Conservation (phyloP, 2,888 invertebrate genomes). For the Phalera bucephala region DNA sequence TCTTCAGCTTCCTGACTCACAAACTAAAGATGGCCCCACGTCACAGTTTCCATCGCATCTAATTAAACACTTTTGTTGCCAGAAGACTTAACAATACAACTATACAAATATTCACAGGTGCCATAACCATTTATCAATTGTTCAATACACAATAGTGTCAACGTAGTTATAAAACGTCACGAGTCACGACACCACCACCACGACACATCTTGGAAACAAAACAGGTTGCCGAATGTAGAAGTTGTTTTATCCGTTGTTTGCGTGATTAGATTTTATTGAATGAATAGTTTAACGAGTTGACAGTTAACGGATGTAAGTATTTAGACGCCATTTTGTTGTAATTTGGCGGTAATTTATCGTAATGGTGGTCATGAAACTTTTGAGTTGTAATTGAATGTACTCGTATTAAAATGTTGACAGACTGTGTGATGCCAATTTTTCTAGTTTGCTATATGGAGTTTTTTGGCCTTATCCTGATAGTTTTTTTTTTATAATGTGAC, state of each 20-base stretch:
- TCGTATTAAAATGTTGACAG: too few relatives aligned
- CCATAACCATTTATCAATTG: conserved; percentile 21
- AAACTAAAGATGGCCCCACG: conserved; percentile 7
- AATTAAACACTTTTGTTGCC: neutral
- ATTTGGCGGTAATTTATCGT: conserved; percentile 2
- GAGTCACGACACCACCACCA: neutral
- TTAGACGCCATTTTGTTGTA: conserved; percentile 21
- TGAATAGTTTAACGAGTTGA: conserved; percentile 1
- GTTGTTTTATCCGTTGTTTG: conserved; percentile 20
- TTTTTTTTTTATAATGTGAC: too few relatives aligned
- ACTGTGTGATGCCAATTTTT: too few relatives aligned
- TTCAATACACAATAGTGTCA: conserved; percentile 15
- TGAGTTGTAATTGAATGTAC: too few relatives aligned
- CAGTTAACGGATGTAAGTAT: neutral
- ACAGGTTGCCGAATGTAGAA: conserved; percentile 9
- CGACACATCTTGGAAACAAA: neutral
- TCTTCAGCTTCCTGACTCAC: neutral
- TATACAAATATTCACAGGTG: conserved; percentile 23
- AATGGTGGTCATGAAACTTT: too few relatives aligned
- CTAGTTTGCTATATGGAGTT: too few relatives aligned
- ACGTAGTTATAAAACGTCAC: neutral
- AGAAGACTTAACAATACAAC: neutral
- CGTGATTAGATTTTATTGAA: conserved; percentile 26
- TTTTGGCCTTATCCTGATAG: too few relatives aligned
- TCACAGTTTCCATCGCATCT: neutral